Evolutionary conservation across 1,140 invertebrate genomes (phyloP), one percentile per base, ranked within the genome.

Genomic region (Formica selysi): DNA sequence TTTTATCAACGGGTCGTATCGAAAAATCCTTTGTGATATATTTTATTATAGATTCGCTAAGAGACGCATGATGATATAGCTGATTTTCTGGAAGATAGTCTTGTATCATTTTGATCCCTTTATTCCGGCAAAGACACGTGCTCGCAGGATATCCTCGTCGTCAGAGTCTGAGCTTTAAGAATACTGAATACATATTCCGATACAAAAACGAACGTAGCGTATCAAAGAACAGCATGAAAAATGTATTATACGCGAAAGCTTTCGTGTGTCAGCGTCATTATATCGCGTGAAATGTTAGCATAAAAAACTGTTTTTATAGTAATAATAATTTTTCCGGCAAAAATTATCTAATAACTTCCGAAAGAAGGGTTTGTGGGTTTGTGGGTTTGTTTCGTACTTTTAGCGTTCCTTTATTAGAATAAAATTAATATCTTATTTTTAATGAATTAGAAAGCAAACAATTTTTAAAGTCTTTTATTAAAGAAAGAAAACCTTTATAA

Each of bases 201-300:
- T 68, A 68, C 11, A 68, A 68, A 68, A 41, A 19, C n/a, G n/a
- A 68, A 44, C 38, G n/a, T 19, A 22, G 64, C 8, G 10, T 41
- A 68, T 68, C 36, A 68, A 48, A 44, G 11, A 10, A 22, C 19
- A 22, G 65, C 38, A 68, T 68, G 65, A 68, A 68, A 68, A 68
- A 68, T 68, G 67, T 68, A 68, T 68, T 68, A 68, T 48, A 68
- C 67, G 11, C n/a, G 22, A 26, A 68, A 68, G 67, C 67, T 48
- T 68, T 68, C 65, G 26, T 4, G 2, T 68, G 38, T 41, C 41
- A 13, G 5, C 10, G 6, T 68, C 38, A 16, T 48, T 68, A 68
- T 68, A 44, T 11, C 36, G 32, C n/a, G 16, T 7, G 7, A 29
- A 4, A 10, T 48, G n/a, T 44, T 29, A 48, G 22, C 11, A 4